A percentile compares a stretch with the other conserved stretches of the same genome.
phyloP scores from a whole-genome alignment of 2,797 vertebrate genomes.

The Lithobates sylvaticus region DNA sequence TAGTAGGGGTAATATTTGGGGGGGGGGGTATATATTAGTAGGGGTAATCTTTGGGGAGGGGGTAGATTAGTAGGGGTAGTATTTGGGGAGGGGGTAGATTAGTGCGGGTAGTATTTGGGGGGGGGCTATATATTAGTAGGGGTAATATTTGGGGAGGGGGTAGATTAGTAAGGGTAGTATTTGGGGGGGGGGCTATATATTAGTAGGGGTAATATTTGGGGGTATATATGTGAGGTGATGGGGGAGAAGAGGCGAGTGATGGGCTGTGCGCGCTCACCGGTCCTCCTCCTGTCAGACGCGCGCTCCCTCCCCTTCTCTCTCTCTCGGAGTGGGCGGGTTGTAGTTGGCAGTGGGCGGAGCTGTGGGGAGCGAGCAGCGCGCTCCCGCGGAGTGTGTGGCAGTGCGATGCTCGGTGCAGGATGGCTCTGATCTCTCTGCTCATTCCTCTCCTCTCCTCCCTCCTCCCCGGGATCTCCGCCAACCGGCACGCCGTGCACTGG shows the following conservation, averaged over 20 bases:
- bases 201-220: too few species aligned
- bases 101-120: neutral
- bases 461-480: slow-evolving; percentile 72
- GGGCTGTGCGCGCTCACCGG: too few species aligned
- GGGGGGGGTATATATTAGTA: too few species aligned
- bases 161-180: too few species aligned
- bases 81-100: neutral
- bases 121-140: too few species aligned
- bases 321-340: neutral
- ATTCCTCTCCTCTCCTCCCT: slow-evolving; percentile 73
- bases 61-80: too few species aligned
- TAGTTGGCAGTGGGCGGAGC: neutral
- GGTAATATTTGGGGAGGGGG: too few species aligned
- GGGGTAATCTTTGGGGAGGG: too few species aligned
- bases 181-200: too few species aligned
- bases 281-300: too few species aligned
- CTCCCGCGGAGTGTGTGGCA: slow-evolving; percentile 14
- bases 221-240: neutral
- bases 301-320: neutral
- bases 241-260: too few species aligned
- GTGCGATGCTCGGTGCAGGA: slow-evolving; percentile 65
- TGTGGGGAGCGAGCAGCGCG: slow-evolving; percentile 4
- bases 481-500: slow-evolving; percentile 93
- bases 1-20: too few species aligned
- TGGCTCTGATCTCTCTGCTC: slow-evolving; percentile 72